Conservation (phyloP, 2,888 invertebrate genomes). For the Troilus luridus region DNA sequence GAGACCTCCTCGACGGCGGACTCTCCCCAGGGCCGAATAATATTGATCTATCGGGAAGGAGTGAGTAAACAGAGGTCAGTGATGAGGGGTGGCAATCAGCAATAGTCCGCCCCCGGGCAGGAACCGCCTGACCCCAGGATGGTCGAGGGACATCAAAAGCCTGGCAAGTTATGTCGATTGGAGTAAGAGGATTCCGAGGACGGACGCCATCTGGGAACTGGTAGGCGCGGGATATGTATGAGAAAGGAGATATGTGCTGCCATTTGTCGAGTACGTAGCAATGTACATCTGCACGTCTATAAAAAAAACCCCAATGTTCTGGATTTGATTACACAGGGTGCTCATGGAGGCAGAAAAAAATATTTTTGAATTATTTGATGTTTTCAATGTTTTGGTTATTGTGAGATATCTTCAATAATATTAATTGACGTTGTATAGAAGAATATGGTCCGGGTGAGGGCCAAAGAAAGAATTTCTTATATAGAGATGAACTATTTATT, state of each 20-base stretch:
- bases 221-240: not conserved
- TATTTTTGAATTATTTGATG: too few relatives aligned
- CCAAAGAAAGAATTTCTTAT: too few relatives aligned
- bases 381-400: too few relatives aligned
- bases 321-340: too few relatives aligned
- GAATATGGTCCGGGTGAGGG: too few relatives aligned
- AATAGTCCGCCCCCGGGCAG: slow-evolving; percentile 38
- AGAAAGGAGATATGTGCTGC: not conserved
- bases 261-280: not conserved
- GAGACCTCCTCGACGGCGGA: not conserved
- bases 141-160: slow-evolving; percentile 33
- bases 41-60: slow-evolving; percentile 45
- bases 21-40: slow-evolving; percentile 43
- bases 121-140: not conserved
- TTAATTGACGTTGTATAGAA: too few relatives aligned
- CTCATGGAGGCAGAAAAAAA: too few relatives aligned
- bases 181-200: slow-evolving; percentile 1
- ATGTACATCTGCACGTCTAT: not conserved
- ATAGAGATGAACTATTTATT: too few relatives aligned
- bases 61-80: slow-evolving; percentile 55
- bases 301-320: not conserved
- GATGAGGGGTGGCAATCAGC: slow-evolving; percentile 53
- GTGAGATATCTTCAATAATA: too few relatives aligned
- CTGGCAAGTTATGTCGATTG: not conserved
- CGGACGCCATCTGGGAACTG: not conserved